Evolutionary conservation across 2,797 vertebrate species (phyloP), one percentile per base, ranked within the genome.

Genomic region (Poecilia picta): DNA sequence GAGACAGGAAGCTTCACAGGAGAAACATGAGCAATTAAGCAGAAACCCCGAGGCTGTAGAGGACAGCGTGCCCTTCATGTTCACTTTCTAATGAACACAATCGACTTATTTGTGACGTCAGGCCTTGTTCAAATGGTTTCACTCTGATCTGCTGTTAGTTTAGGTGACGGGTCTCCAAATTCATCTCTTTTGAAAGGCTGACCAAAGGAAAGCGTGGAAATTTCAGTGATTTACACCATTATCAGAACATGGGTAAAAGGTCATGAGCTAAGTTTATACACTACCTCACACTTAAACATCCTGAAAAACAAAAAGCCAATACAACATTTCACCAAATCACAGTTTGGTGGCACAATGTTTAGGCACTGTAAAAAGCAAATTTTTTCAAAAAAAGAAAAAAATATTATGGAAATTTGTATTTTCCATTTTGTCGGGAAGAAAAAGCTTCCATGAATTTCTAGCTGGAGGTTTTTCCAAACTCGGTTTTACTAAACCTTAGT

Each of bases 1-100:
- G 59, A 33, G 53, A 74, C 66, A 79, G 84, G 80, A 87, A 78
- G 72, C 76, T 81, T 77, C 77, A 83, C 46, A 81, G 86, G 85
- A 89, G 76, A 76, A 83, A 82, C 81, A 59, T 71, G 81, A 89
- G 87, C 90, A 91, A 93, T 93, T 91, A 92, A 87, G 77, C 46
- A 45, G 89, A 80, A 88, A 88, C 83, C 89, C 90, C 10, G 82
- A 73, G 86, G 92, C 88, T 77, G 72, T 76, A 75, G 85, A 88
- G 89, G 86, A 87, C 89, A 73, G 77, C 76, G 84, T 83, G 89
- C 84, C 87, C 84, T 39, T 83, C 25, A 51, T 31, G 87, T 76
- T 86, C 43, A 31, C 71, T 77, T 80, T 36, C 73, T 92, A 92
- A 93, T 88, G 83, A 94, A 91, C 88, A 89, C 62, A 1, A 74